Evolutionary conservation across 2,888 invertebrate genomes (phyloP), one percentile per base, ranked within the genome.

Genomic region (Helleia helle): DNA sequence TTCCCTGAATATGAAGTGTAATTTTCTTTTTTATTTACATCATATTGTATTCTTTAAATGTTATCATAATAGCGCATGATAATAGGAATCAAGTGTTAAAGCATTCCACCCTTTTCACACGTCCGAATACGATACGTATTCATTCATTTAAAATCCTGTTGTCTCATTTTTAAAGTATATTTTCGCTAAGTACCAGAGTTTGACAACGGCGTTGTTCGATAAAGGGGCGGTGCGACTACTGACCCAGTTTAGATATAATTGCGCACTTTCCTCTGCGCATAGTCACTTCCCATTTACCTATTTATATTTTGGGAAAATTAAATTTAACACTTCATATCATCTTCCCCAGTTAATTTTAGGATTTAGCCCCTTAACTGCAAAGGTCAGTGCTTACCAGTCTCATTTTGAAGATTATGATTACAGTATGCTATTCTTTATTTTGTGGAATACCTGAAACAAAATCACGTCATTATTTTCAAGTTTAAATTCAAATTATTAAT

Each of bases 191-290:
- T 57, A 55, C 50, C 50, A 55, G 49, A 54, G 47, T 49, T 51
- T 55, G 48, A 47, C 48, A 45, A 42, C 48, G 53, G 58, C 58
- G 61, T 55, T 69, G 83, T 71, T 86, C 85, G 69, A 86, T 86
- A 85, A 79, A 80, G 71, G 77, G 85, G 84, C 79, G 84, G 76
- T 56, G 71, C 68, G 55, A 79, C 85, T 84, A 84, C 81, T 84
- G 83, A 85, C 85, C 85, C 65, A 86, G 71, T 83, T 84, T 68
- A 61, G 64, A 65, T 69, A 72, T 68, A 72, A 77, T 72, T 83
- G 84, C 84, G 85, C 85, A 71, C 67, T 79, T 74, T 71, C 59
- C 65, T 70, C 71, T 75, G 83, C 83, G 84, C 84, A 83, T 62
- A 54, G 53, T 70, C 65, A 75, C 72, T 72, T 71, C 73, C 73